Evolutionary conservation across 2,888 invertebrate genomes (phyloP), one percentile per base, ranked within the genome.

Genomic region (Sphaerophoria taeniata): DNA sequence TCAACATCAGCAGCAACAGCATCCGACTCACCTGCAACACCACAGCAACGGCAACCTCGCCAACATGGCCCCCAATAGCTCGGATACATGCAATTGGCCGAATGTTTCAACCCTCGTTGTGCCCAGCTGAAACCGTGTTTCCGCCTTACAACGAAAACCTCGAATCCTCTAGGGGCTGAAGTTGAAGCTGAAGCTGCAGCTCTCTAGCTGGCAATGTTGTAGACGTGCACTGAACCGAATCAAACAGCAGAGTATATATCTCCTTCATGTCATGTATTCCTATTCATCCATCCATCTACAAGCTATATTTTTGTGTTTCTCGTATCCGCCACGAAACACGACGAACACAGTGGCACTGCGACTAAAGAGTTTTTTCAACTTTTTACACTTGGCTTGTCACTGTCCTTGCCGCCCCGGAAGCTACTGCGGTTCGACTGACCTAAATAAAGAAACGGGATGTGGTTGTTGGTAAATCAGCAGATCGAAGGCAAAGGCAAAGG

Each of bases 71-170:
- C 87, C 60, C 60, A 60, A 11, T 43, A 43, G 88, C 75, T 77
- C 84, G 61, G 89, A 88, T 79, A 87, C 88, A 80, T 89, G 89
- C 89, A 90, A 88, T 88, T 90, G 89, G 91, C 90, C 90, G 87
- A 90, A 89, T 88, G 90, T 90, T 79, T 88, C 90, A 87, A 90
- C 87, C 63, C 87, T 90, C 78, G 90, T 92, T 88, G 90, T 91
- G 88, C 91, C 91, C 88, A 92, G 92, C 90, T 92, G 92, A 92
- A 90, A 87, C 75, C 24, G 51, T 71, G 63, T 47, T 33, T 53
- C 61, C 67, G 31, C 60, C 61, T 56, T 72, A 36, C 80, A 76
- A 65, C 73, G 70, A 85, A 79, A 60, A 75, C 7, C 65, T 24
- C 39, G 60, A 72, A 34, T 67, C 51, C 75, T 79, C 72, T 75